Evolutionary conservation across 2,797 vertebrate species (phyloP).

Genomic region (Eleutherodactylus coqui): DNA sequence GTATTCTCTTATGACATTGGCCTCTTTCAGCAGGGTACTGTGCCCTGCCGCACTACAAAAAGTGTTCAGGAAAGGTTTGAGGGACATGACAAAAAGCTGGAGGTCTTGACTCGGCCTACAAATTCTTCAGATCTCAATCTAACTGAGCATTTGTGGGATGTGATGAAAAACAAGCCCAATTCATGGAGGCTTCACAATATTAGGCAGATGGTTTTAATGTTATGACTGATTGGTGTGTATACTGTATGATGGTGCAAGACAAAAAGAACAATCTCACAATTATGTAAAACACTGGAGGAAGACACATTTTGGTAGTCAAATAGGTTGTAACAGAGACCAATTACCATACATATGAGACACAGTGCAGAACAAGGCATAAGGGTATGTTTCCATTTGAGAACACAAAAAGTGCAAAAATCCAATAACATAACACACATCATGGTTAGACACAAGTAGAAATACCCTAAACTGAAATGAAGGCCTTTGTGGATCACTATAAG

Average conservation of each 20-base stretch:
- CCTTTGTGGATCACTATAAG: background rate
- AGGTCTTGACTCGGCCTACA: too few relatives aligned
- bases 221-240: background rate
- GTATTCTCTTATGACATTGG: too few relatives aligned
- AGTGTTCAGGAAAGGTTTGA: too few relatives aligned
- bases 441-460: constrained; percentile 12
- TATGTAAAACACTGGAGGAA: background rate
- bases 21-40: too few relatives aligned
- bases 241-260: background rate
- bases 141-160: too few relatives aligned
- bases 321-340: background rate
- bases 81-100: too few relatives aligned
- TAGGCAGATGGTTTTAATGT: background rate
- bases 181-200: background rate
- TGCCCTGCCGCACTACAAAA: too few relatives aligned
- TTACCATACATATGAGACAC: constrained; percentile 51
- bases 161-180: too few relatives aligned
- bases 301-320: background rate
- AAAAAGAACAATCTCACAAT: background rate
- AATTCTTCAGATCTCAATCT: too few relatives aligned
- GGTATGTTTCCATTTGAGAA: constrained; percentile 1
- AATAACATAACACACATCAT: constrained; percentile 19
- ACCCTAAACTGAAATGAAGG: background rate
- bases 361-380: constrained; percentile 55
- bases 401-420: constrained; percentile 4